Evolutionary conservation across 2,888 invertebrate species (phyloP).

Genomic region (Cactoblastis cactorum): DNA sequence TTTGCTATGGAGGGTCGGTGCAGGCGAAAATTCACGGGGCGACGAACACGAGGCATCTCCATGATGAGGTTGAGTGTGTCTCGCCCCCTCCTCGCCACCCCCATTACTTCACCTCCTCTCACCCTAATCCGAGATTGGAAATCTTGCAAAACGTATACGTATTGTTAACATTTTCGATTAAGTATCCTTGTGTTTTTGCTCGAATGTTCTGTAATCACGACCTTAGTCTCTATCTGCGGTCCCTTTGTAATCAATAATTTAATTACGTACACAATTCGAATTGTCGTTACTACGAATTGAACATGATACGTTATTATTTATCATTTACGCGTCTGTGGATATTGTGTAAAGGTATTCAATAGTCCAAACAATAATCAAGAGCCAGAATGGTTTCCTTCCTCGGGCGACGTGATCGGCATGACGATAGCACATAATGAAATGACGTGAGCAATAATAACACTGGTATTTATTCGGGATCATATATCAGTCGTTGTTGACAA

Average conservation of each 20-base stretch:
- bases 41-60: neutral
- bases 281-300: neutral
- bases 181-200: neutral
- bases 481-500: constrained; percentile 31
- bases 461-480: constrained; percentile 15
- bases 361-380: constrained; percentile 17
- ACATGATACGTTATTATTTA: constrained; percentile 5
- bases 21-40: constrained; percentile 9
- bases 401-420: constrained; percentile 16
- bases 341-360: constrained; percentile 4
- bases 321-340: neutral
- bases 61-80: constrained; percentile 1
- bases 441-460: constrained; percentile 24
- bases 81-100: neutral
- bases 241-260: constrained; percentile 12
- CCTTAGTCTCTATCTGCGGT: constrained; percentile 1
- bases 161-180: constrained; percentile 2
- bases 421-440: constrained; percentile 16
- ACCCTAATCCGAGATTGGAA: constrained; percentile 1
- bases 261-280: neutral
- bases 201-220: neutral
- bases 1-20: constrained; percentile 1
- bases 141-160: neutral
- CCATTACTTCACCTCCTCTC: neutral
- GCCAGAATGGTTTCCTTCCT: constrained; percentile 16